A percentile compares a stretch with the other conserved stretches of the same genome.
Conservation (phyloP, 2,888 invertebrate genomes). For the Phymatocera aterrima region DNA sequence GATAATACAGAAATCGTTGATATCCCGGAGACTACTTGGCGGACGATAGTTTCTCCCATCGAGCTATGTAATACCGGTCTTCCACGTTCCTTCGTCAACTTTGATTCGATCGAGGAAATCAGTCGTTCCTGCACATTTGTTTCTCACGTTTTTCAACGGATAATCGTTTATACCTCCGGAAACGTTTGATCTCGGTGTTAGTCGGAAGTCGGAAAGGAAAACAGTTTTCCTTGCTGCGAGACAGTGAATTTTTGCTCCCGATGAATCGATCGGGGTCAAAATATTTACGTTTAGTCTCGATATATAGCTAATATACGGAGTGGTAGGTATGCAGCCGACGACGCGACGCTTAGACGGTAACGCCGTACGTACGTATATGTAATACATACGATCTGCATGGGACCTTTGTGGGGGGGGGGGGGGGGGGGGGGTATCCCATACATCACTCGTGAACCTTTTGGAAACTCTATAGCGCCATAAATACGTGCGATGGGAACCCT, state of each 20-base stretch:
- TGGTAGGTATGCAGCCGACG: too few relatives aligned
- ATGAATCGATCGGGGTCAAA: slow-evolving; percentile 52
- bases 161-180: background rate
- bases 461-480: slow-evolving; percentile 59
- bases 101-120: too few relatives aligned
- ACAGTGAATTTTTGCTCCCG: background rate
- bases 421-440: slow-evolving; percentile 56
- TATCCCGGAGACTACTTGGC: too few relatives aligned
- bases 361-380: too few relatives aligned
- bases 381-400: slow-evolving; percentile 39
- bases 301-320: slow-evolving; percentile 34
- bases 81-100: too few relatives aligned
- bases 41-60: too few relatives aligned
- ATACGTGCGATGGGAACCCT: slow-evolving; percentile 55
- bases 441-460: slow-evolving; percentile 56
- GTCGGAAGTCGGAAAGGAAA: too few relatives aligned
- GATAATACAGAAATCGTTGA: too few relatives aligned
- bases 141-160: too few relatives aligned
- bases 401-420: slow-evolving; percentile 41
- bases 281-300: slow-evolving; percentile 52
- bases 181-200: background rate
- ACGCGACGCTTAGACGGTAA: slow-evolving; percentile 44
- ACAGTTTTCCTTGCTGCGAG: background rate
- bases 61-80: too few relatives aligned
- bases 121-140: too few relatives aligned